phyloP scores from a whole-genome alignment of 2,888 invertebrate species.

The Cheilosia grossa region DNA sequence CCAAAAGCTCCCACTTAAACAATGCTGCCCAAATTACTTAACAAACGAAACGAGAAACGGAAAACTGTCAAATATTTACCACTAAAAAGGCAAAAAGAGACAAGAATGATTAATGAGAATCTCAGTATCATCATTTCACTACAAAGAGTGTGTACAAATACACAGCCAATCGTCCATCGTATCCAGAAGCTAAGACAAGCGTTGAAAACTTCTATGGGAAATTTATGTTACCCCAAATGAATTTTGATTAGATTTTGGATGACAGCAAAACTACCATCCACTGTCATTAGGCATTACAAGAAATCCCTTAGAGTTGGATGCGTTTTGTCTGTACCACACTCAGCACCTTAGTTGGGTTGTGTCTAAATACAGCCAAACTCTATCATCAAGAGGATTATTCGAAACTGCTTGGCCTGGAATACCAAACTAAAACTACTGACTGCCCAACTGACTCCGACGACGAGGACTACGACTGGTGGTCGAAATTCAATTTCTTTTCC shows the following conservation, averaged over 20 bases:
- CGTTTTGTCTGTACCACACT: conserved; percentile 30
- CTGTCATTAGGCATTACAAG: conserved; percentile 69
- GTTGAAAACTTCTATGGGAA: conserved; percentile 55
- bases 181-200: conserved; percentile 45
- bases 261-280: conserved; percentile 68
- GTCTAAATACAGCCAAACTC: conserved; percentile 60
- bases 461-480: conserved; percentile 13
- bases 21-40: conserved; percentile 41
- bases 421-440: conserved; percentile 45
- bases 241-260: conserved; percentile 71
- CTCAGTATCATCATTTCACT: conserved; percentile 8
- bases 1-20: conserved; percentile 19
- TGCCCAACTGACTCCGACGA: neutral
- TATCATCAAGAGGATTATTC: conserved; percentile 71
- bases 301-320: conserved; percentile 61
- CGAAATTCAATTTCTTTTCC: conserved; percentile 68
- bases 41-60: conserved; percentile 34
- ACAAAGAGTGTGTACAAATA: neutral
- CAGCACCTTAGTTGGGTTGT: conserved; percentile 22
- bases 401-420: conserved; percentile 71
- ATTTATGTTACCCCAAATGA: conserved; percentile 67
- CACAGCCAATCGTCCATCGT: conserved; percentile 14
- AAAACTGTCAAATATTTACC: conserved; percentile 34
- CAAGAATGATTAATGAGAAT: conserved; percentile 53
- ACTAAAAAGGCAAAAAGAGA: neutral